Conservation (phyloP, 2,888 invertebrate species). For the Conomelus anceps region DNA sequence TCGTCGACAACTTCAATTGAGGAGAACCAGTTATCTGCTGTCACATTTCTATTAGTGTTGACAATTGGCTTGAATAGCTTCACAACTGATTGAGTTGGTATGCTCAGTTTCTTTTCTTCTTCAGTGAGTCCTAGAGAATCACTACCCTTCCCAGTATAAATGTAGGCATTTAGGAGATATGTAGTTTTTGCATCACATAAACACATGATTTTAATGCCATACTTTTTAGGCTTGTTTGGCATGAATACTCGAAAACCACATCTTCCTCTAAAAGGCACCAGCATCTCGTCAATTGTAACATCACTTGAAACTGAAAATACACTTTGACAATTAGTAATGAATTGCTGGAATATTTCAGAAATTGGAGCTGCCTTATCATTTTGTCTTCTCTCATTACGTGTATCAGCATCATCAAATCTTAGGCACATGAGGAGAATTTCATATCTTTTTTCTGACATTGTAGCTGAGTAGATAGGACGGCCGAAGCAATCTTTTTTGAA, state of each 20-base stretch:
- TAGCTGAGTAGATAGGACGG: neutral
- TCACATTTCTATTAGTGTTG: conserved; percentile 37
- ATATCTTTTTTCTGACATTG: conserved; percentile 20
- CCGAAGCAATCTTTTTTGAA: neutral
- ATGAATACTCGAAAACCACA: conserved; percentile 32
- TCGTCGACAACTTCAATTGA: conserved; percentile 35
- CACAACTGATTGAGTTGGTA: conserved; percentile 36
- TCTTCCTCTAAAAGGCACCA: conserved; percentile 11
- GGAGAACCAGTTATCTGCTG: conserved; percentile 38
- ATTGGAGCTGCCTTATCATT: conserved; percentile 11
- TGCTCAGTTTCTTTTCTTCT: conserved; percentile 33
- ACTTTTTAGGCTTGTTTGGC: conserved; percentile 34
- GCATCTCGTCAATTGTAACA: conserved; percentile 20
- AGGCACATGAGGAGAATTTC: neutral
- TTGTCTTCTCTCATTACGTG: neutral
- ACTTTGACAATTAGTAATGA: neutral
- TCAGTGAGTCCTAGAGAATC: conserved; percentile 34
- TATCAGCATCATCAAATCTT: conserved; percentile 7
- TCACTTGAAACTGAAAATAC: neutral
- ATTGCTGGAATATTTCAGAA: neutral
- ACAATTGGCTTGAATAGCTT: conserved; percentile 33
- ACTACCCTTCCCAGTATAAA: conserved; percentile 35
- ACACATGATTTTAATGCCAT: conserved; percentile 32
- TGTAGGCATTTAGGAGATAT: conserved; percentile 34
- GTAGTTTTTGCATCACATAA: conserved; percentile 30